Percentiles rank a stretch among this genome's conserved stretches.
Evolutionary conservation across 2,113 vertebrate genomes (phyloP).

Genomic region (Crotalus helleri): DNA sequence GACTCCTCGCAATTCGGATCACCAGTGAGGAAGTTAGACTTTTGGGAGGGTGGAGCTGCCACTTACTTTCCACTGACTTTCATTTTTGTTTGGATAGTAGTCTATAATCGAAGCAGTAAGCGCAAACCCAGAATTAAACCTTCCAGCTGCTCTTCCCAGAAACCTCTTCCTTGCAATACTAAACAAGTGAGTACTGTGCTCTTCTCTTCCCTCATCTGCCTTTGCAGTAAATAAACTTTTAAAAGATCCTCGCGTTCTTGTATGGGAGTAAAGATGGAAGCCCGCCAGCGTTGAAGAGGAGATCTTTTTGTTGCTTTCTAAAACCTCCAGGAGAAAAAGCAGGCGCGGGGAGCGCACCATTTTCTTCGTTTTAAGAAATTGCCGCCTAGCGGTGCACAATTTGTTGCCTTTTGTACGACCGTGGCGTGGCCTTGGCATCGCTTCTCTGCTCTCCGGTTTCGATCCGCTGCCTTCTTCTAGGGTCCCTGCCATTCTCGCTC

Average conservation of each 20-base stretch:
- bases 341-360: too few relatives aligned
- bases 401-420: neutral
- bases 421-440: neutral
- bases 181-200: neutral
- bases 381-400: neutral
- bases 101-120: neutral
- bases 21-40: slow-evolving; percentile 13
- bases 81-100: neutral
- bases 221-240: neutral
- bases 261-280: neutral
- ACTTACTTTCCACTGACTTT: neutral
- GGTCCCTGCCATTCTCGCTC: neutral
- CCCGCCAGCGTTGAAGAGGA: neutral
- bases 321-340: neutral
- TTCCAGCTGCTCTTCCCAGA: neutral
- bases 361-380: neutral
- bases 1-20: slow-evolving; percentile 46
- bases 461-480: neutral
- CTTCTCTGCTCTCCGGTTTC: neutral
- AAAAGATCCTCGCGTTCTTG: neutral
- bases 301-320: neutral
- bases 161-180: neutral
- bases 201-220: neutral
- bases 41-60: neutral
- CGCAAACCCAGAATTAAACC: neutral